Conservation (phyloP, 2,888 invertebrate genomes). For the Pedicia rivosa region DNA sequence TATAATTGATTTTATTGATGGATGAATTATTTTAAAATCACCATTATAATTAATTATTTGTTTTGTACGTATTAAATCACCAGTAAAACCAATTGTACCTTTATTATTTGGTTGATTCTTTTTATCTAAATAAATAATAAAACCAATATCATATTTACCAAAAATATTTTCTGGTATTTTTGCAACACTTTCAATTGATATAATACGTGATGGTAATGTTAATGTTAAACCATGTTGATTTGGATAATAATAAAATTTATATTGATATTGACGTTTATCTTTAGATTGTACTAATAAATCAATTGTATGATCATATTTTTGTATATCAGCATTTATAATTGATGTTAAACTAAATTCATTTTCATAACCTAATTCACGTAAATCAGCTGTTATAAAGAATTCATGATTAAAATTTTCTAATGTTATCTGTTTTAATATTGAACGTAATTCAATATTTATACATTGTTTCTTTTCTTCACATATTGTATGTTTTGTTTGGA, state of each 20-base stretch:
- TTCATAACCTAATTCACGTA: slow-evolving; percentile 55
- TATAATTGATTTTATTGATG: slow-evolving; percentile 38
- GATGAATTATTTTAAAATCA: slow-evolving; percentile 44
- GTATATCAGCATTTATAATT: slow-evolving; percentile 41
- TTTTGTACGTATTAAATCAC: slow-evolving; percentile 35
- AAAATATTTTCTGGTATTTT: slow-evolving; percentile 30
- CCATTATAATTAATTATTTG: slow-evolving; percentile 33
- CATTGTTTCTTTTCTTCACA: slow-evolving; percentile 69
- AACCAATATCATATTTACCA: slow-evolving; percentile 45
- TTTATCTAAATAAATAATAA: slow-evolving; percentile 53
- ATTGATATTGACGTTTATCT: slow-evolving; percentile 54
- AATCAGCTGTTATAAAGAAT: slow-evolving; percentile 47
- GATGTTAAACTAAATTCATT: slow-evolving; percentile 59
- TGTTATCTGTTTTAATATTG: slow-evolving; percentile 18
- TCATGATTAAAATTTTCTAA: slow-evolving; percentile 37
- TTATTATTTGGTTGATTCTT: slow-evolving; percentile 52
- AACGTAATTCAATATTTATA: slow-evolving; percentile 44
- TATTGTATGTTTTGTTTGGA: slow-evolving; percentile 50
- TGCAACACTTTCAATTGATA: slow-evolving; percentile 49
- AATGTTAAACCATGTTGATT: slow-evolving; percentile 44
- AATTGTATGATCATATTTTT: slow-evolving; percentile 45
- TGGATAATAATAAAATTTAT: slow-evolving; percentile 47
- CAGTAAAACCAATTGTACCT: slow-evolving; percentile 36
- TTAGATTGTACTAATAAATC: slow-evolving; percentile 55
- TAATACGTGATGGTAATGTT: slow-evolving; percentile 48